Percentiles rank a stretch among this genome's conserved stretches.
phyloP scores from a whole-genome alignment of 1,140 invertebrate species.

The Armadillidium nasatum region DNA sequence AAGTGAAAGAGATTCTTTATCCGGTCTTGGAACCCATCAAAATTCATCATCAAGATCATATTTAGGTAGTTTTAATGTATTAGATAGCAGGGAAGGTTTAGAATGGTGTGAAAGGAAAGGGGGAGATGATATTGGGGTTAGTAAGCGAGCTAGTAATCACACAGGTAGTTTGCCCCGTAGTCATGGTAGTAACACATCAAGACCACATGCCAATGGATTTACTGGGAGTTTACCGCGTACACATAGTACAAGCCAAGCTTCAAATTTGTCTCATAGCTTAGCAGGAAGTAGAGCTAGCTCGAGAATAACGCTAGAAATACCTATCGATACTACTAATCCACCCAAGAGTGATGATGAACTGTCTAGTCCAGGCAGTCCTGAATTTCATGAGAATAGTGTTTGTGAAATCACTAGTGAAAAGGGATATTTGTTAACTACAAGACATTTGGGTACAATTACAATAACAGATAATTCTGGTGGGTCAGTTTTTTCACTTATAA shows the following conservation, averaged over 20 bases:
- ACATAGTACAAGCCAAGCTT: conserved; percentile 36
- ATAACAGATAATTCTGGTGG: conserved; percentile 34
- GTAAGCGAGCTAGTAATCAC: conserved; percentile 33
- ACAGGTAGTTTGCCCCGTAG: conserved; percentile 44
- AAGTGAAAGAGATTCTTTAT: background rate
- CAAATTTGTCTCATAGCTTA: conserved; percentile 35
- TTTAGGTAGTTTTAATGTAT: too few species aligned
- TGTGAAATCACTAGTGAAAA: conserved; percentile 45
- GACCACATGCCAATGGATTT: conserved; percentile 37
- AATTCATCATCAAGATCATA: too few species aligned
- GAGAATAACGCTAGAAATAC: conserved; percentile 41
- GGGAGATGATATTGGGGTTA: conserved; percentile 16
- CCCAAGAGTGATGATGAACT: conserved; percentile 38
- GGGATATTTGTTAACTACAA: conserved; percentile 36
- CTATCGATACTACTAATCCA: conserved; percentile 33
- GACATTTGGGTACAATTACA: conserved; percentile 40
- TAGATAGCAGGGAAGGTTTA: conserved; percentile 28
- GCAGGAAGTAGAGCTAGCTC: conserved; percentile 42
- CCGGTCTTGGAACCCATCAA: too few species aligned
- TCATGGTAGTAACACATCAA: conserved; percentile 37
- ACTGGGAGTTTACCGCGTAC: conserved; percentile 42
- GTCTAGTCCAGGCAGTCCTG: conserved; percentile 40
- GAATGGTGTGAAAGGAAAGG: conserved; percentile 42
- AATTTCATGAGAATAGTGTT: conserved; percentile 44
- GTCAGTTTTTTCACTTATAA: conserved; percentile 29